A percentile compares a stretch with the other conserved stretches of the same genome.
Evolutionary conservation across 2,797 vertebrate genomes (phyloP).

Genomic region (Hapalemur alaotrensis): DNA sequence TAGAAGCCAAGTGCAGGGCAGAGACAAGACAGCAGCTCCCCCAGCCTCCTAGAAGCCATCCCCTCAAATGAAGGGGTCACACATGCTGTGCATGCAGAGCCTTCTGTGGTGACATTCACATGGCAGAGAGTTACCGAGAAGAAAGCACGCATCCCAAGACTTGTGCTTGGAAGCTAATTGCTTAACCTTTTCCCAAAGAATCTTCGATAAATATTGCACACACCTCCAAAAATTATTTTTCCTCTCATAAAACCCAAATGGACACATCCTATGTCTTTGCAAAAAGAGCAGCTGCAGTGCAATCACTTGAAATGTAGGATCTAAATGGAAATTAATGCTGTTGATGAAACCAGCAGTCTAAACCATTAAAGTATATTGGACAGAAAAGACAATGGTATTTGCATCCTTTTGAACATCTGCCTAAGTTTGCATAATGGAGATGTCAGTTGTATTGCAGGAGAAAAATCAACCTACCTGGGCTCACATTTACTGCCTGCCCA

Average conservation of each 20-base stretch:
- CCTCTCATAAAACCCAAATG: conserved; percentile 54
- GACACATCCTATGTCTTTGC: background rate
- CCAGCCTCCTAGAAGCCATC: background rate
- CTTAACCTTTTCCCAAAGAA: conserved; percentile 55
- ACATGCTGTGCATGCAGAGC: background rate
- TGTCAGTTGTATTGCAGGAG: conserved; percentile 53
- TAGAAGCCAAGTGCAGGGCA: too few species aligned
- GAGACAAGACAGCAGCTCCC: too few species aligned
- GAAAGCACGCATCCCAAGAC: background rate
- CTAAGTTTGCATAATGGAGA: conserved; percentile 64
- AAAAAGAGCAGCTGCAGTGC: background rate
- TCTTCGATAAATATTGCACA: conserved; percentile 44
- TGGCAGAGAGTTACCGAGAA: background rate
- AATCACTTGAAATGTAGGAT: conserved; percentile 23
- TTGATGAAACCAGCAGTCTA: conserved; percentile 42
- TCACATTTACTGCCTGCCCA: background rate
- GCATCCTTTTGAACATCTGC: conserved; percentile 48
- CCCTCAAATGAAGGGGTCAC: background rate
- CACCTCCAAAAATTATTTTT: conserved; percentile 49
- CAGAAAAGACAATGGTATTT: conserved; percentile 50
- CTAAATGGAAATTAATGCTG: conserved; percentile 61
- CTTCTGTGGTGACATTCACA: background rate
- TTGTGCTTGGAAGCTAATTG: conserved; percentile 21
- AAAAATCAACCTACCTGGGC: conserved; percentile 57
- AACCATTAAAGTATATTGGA: conserved; percentile 44